Evolutionary conservation across 2,797 vertebrate species (phyloP).

Genomic region (Hoplostethus atlanticus): DNA sequence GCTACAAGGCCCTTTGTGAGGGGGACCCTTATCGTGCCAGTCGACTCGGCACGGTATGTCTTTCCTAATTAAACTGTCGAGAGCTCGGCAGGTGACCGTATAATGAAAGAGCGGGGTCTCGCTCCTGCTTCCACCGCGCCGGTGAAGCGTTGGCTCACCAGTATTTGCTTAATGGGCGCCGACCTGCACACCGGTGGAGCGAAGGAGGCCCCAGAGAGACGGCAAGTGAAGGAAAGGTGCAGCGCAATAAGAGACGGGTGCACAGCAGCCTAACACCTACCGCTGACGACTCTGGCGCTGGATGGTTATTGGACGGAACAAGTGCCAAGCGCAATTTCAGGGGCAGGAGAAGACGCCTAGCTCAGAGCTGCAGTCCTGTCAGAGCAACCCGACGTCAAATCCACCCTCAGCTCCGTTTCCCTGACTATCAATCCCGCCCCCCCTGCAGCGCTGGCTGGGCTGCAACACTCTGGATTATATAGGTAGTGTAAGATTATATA

Average conservation of each 20-base stretch:
- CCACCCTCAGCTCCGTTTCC: slow-evolving; percentile 47
- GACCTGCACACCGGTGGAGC: slow-evolving; percentile 13
- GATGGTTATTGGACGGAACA: slow-evolving; percentile 68
- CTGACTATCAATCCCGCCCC: slow-evolving; percentile 41
- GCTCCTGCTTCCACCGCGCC: slow-evolving; percentile 41
- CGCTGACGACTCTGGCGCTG: slow-evolving; percentile 6
- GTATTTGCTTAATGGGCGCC: slow-evolving; percentile 55
- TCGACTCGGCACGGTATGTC: slow-evolving; percentile 33
- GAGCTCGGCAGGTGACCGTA: slow-evolving; percentile 52
- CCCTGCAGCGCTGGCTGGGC: slow-evolving; percentile 14
- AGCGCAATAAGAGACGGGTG: not conserved
- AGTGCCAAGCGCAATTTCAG: slow-evolving; percentile 62
- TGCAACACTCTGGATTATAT: not conserved
- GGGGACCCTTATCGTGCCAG: slow-evolving; percentile 37
- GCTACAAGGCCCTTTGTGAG: slow-evolving; percentile 17
- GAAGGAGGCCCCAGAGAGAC: slow-evolving; percentile 17
- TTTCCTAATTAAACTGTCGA: slow-evolving; percentile 65
- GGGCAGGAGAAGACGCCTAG: slow-evolving; percentile 25
- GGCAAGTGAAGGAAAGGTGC: slow-evolving; percentile 29
- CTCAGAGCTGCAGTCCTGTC: not conserved
- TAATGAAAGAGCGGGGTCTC: slow-evolving; percentile 55
- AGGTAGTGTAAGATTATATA: too few species aligned
- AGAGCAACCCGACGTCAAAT: slow-evolving; percentile 47
- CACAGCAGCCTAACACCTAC: not conserved
- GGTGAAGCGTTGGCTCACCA: slow-evolving; percentile 44